These are phyloP conservation scores for Mohoua ochrocephala DNA, from an alignment of 2,113 vertebrate genomes.

Conservation along the genomic window DNA sequence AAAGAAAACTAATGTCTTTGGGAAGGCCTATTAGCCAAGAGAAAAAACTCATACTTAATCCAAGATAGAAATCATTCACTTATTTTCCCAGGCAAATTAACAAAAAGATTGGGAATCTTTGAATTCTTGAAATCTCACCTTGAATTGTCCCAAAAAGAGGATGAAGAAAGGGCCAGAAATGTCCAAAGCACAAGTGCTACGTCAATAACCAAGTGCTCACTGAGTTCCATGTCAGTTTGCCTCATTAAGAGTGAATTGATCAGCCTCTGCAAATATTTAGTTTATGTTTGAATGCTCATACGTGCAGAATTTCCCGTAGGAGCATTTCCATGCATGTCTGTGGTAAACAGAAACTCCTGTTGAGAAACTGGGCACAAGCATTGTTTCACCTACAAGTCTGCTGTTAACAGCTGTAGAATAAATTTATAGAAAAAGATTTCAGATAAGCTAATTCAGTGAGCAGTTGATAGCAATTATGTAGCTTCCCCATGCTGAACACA, in stretches of 20 bases:
- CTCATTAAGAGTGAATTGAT: neutral
- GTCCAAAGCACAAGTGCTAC: neutral
- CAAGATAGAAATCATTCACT: neutral
- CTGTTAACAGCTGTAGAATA: neutral
- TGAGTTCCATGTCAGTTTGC: neutral
- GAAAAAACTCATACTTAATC: neutral
- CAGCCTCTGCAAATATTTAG: neutral
- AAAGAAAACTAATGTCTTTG: neutral
- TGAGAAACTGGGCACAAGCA: neutral
- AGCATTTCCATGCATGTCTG: neutral
- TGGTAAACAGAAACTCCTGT: neutral
- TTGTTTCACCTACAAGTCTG: neutral
- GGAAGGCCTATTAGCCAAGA: neutral
- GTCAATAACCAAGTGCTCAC: neutral
- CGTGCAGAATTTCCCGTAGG: neutral
- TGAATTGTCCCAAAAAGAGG: neutral
- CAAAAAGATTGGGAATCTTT: neutral
- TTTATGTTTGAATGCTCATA: neutral
- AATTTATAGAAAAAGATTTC: neutral
- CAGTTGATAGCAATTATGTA: neutral
- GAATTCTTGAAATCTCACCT: neutral
- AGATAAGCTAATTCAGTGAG: slow-evolving; percentile 41
- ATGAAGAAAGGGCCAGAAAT: neutral
- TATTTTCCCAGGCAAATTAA: neutral
- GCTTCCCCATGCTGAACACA: slow-evolving; percentile 9